Base-by-base conservation (phyloP, 2,113 vertebrate species). In the Calidris pugnax region DNA sequence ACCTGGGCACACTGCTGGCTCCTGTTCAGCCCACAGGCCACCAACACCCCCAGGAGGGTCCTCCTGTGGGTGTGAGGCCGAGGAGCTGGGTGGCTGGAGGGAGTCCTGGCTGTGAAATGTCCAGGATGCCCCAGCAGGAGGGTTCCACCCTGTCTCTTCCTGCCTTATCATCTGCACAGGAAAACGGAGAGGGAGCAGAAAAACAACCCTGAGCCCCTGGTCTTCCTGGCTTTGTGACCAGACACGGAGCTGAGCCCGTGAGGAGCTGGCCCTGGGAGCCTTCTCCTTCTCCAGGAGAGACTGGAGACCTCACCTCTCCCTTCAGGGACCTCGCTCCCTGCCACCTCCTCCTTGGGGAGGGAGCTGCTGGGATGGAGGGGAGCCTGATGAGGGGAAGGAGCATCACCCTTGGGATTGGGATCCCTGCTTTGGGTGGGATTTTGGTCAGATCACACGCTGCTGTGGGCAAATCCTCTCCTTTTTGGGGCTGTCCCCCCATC, bases 211-310 rank as follows among this genome's bases (percentile, higher is more conserved):
- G 26, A 7, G 18, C 7, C 7, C 23, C 15, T n/a, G 57, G 27
- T 39, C 59, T 93, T 95, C 93, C 91, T 79, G 93, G 32, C 88
- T 93, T 86, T 89, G 64, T 89, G n/a, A 6, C 72, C n/a, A 12
- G 41, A 5, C 12, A 57, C 63, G 9, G 53, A 17, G 41, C 56
- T 17, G 62, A 28, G 37, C n/a, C 14, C 23, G 0, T 1, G 6
- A 14, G 32, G 66, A 57, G 17, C 37, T 1, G 15, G 37, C 51
- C 33, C 51, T 11, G 59, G 55, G 10, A 37, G 57, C 45, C 16
- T 4, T 11, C 2, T 9, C 1, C 6, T 19, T 35, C 37, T 8
- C 1, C 1, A 33, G 33, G 35, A 50, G 66, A 66, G 23, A 19
- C 10, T 1, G 3, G 84, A 24, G 64, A 26, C 37, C 9, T 16